Evolutionary conservation across 2,888 invertebrate genomes (phyloP), one percentile per base, ranked within the genome.

Genomic region (Hartigia nigra): DNA sequence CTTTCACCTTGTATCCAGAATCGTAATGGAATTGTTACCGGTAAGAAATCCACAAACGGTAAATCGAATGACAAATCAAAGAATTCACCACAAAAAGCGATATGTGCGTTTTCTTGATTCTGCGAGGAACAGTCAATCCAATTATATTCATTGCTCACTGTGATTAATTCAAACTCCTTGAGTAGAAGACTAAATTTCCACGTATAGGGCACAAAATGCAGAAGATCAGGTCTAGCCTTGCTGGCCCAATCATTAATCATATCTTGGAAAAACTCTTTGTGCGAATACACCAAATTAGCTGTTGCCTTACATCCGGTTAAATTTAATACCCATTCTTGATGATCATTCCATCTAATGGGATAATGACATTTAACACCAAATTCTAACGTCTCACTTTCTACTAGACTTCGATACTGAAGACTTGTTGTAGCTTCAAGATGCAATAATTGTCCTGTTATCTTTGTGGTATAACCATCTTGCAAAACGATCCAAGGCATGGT

Each of bases 61-160:
- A 99, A 93, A 90, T 97, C 97, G 89, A 99, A 98, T 4, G 98
- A 97, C 85, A 98, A 93, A 88, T 98, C 98, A 86, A 99, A 95
- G 23, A 97, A 94, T 89, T 98, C 98, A 1, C 98, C 98, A 90
- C 98, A 98, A 86, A 98, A 96, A 0, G 98, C 98, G 78, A 98
- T 94, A 90, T 98, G 97, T 92, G 97, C 95, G 91, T 98, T 98
- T 92, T 98, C 98, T 91, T 97, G 97, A 87, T 97, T 97, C 76
- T 98, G 97, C 36, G 98, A 98, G 78, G 98, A 97, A 87, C 99
- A 99, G 92, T 99, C 99, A 84, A 99, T 96, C 99, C 99, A 99
- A 92, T 99, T 99, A 92, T 97, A 97, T 90, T 99, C 98, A 92
- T 99, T 99, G 88, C 98, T 96, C 31, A 98, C 93, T 72, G 98